These are phyloP conservation scores for Indicator maculatus DNA, from an alignment of 2,113 vertebrate genomes.

Conservation along the genomic window DNA sequence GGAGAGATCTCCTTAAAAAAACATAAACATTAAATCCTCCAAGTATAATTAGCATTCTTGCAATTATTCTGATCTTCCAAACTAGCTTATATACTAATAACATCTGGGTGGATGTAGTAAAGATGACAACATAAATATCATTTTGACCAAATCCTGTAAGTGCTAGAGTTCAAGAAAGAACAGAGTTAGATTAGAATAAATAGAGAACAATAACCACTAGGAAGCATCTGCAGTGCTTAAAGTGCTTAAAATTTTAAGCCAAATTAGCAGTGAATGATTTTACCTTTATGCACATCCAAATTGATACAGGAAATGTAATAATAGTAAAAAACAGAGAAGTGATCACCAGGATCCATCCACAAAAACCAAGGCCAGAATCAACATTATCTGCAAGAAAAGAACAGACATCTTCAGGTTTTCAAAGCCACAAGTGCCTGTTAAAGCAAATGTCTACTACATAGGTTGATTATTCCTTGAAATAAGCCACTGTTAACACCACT, in stretches of 20 bases:
- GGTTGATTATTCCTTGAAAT: not conserved
- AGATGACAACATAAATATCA: not conserved
- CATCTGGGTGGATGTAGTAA: not conserved
- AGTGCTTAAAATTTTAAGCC: not conserved
- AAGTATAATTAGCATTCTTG: not conserved
- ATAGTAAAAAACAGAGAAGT: slow-evolving; percentile 79
- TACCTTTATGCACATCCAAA: slow-evolving; percentile 98
- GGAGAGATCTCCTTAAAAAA: not conserved
- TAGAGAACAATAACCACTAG: not conserved
- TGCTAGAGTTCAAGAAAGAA: not conserved
- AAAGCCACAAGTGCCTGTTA: not conserved
- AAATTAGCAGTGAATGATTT: not conserved
- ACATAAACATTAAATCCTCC: not conserved
- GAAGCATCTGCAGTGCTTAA: not conserved
- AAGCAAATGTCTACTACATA: not conserved
- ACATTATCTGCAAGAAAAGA: slow-evolving; percentile 46
- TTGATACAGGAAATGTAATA: slow-evolving; percentile 85
- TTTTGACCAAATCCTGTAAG: not conserved
- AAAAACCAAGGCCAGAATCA: slow-evolving; percentile 73
- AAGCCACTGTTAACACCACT: not conserved
- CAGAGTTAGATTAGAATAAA: not conserved
- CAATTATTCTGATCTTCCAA: not conserved
- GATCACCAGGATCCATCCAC: slow-evolving; percentile 86
- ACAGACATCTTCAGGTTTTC: not conserved
- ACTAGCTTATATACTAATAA: not conserved